A percentile compares a stretch with the other conserved stretches of the same genome.
Evolutionary conservation across 2,888 invertebrate species (phyloP).

Genomic region (Salticus scenicus): DNA sequence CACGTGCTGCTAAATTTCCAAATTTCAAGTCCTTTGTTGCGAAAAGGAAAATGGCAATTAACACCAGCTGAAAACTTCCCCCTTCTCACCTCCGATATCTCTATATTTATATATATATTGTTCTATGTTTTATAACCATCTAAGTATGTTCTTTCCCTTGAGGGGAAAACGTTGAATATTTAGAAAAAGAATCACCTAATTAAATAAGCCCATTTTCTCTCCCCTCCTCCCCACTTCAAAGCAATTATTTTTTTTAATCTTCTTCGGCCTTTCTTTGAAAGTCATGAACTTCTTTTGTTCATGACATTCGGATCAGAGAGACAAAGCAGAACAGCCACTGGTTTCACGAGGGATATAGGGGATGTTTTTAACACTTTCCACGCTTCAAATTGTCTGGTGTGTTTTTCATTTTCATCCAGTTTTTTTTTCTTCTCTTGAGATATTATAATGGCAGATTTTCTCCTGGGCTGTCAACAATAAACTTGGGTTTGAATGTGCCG

Average conservation of each 20-base stretch:
- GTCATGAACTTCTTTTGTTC: conserved; percentile 28
- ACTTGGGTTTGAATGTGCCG: neutral
- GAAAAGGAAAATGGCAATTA: neutral
- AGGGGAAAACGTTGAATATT: neutral
- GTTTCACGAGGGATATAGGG: neutral
- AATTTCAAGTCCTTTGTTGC: neutral
- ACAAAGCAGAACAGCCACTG: neutral
- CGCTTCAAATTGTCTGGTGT: neutral
- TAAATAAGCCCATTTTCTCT: neutral
- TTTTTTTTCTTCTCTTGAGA: neutral
- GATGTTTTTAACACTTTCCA: neutral
- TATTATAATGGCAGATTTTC: conserved; percentile 9
- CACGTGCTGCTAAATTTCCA: neutral
- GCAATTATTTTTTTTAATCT: neutral
- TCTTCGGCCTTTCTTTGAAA: neutral
- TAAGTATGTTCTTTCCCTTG: neutral
- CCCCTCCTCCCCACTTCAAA: neutral
- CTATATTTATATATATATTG: too few species aligned
- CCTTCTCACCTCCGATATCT: too few species aligned
- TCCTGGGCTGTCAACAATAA: conserved; percentile 8
- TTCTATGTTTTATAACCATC: neutral
- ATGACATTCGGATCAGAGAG: conserved; percentile 35
- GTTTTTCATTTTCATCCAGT: neutral
- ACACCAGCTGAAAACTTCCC: neutral
- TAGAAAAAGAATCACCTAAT: neutral